phyloP scores from a whole-genome alignment of 1,140 invertebrate genomes.

The Euura lappo region DNA sequence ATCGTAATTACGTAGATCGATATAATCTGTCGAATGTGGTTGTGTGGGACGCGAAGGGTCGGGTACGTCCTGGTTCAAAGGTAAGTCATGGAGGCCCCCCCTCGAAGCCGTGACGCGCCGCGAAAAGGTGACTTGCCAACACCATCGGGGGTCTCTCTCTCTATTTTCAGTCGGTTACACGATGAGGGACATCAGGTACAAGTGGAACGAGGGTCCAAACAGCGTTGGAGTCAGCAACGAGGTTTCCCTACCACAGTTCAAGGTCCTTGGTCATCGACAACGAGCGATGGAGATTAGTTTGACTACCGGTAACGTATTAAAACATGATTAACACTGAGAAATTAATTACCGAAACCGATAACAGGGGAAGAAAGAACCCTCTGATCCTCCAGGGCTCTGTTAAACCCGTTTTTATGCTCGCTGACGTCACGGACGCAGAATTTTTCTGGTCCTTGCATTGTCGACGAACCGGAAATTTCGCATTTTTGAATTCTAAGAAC shows the following conservation, averaged over 20 bases:
- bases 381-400: too few relatives aligned
- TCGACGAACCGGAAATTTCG: neutral
- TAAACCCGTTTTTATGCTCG: neutral
- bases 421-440: neutral
- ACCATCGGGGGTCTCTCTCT: slow-evolving; percentile 70
- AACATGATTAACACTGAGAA: slow-evolving; percentile 18
- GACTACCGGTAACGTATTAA: slow-evolving; percentile 82
- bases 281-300: slow-evolving; percentile 90
- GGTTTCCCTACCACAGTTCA: slow-evolving; percentile 94
- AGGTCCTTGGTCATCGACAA: slow-evolving; percentile 88
- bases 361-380: too few relatives aligned
- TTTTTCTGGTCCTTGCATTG: neutral
- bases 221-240: slow-evolving; percentile 91
- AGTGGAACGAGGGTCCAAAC: slow-evolving; percentile 91
- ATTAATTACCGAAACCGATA: neutral
- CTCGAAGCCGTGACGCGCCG: slow-evolving; percentile 33
- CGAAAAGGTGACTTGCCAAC: slow-evolving; percentile 69
- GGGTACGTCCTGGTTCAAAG: slow-evolving; percentile 29
- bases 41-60: neutral
- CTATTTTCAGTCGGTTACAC: slow-evolving; percentile 92
- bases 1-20: too few relatives aligned
- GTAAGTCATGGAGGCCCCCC: slow-evolving; percentile 60
- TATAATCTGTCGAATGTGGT: neutral
- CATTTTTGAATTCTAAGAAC: neutral
- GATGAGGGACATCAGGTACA: slow-evolving; percentile 95